Percentiles rank a stretch among this genome's conserved stretches.
Conservation (phyloP, 2,113 vertebrate species). For the Zosterops lateralis region DNA sequence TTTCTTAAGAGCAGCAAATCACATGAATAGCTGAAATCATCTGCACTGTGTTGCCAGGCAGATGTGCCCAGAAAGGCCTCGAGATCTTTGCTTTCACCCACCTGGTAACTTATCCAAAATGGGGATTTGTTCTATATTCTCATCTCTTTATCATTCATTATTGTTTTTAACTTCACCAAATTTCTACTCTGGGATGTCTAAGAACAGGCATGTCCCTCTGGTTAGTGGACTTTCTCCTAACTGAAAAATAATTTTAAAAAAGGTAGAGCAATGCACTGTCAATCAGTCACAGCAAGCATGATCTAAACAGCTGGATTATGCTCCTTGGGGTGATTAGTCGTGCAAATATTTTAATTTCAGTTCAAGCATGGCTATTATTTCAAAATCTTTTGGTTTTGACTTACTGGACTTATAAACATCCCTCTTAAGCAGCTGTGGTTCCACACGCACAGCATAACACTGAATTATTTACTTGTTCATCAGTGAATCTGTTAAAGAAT, state of each 20-base stretch:
- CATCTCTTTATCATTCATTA: not conserved
- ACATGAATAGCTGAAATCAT: conserved; percentile 33
- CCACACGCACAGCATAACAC: not conserved
- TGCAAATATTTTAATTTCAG: conserved; percentile 65
- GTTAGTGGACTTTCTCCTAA: not conserved
- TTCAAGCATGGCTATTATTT: conserved; percentile 18
- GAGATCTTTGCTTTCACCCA: not conserved
- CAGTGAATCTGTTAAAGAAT: not conserved
- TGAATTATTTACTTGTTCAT: not conserved
- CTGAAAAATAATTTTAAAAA: not conserved
- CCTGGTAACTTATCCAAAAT: not conserved
- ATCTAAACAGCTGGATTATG: conserved; percentile 62
- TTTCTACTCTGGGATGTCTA: not conserved
- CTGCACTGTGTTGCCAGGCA: not conserved
- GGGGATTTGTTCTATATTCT: not conserved
- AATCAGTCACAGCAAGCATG: conserved; percentile 23
- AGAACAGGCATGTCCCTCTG: not conserved
- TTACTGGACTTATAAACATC: conserved; percentile 13
- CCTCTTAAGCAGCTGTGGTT: not conserved
- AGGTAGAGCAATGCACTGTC: conserved; percentile 14
- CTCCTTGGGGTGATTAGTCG: conserved; percentile 58
- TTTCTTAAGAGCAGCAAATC: conserved; percentile 48
- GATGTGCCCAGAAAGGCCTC: not conserved
- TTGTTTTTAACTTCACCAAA: not conserved
- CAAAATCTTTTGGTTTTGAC: conserved; percentile 30